Evolutionary conservation across 2,888 invertebrate species (phyloP).

Genomic region (Conomelus anceps): DNA sequence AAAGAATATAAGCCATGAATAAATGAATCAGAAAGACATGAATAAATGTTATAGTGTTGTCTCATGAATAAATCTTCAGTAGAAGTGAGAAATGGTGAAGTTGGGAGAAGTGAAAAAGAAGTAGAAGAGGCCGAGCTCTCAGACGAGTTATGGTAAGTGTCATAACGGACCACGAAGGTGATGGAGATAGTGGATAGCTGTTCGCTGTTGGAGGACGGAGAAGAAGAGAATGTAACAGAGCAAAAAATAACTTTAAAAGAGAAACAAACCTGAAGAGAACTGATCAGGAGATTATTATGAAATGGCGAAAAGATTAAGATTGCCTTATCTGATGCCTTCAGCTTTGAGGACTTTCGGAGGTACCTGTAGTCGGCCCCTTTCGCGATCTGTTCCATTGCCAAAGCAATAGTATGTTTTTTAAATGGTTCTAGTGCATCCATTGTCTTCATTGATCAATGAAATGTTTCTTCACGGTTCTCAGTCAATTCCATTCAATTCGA

Average conservation of each 20-base stretch:
- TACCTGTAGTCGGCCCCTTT: neutral
- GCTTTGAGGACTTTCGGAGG: neutral
- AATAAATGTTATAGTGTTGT: neutral
- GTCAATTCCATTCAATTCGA: no score
- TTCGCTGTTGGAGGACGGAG: neutral
- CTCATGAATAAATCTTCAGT: neutral
- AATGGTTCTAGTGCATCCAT: neutral
- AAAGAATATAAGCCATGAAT: no score
- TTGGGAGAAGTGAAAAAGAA: neutral
- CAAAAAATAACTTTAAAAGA: neutral
- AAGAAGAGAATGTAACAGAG: neutral
- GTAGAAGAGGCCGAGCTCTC: neutral
- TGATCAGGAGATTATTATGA: neutral
- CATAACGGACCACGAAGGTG: neutral
- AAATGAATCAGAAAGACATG: neutral
- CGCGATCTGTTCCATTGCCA: neutral
- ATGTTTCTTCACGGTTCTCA: no score
- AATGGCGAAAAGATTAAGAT: neutral
- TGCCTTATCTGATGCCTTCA: neutral
- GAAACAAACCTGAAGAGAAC: neutral
- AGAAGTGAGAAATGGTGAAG: neutral
- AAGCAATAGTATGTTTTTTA: neutral
- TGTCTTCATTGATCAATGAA: neutral
- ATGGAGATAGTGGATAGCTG: neutral
- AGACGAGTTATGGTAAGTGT: neutral